Evolutionary conservation across 2,113 vertebrate species (phyloP), one percentile per base, ranked within the genome.

Genomic region (Lasiurus cinereus): DNA sequence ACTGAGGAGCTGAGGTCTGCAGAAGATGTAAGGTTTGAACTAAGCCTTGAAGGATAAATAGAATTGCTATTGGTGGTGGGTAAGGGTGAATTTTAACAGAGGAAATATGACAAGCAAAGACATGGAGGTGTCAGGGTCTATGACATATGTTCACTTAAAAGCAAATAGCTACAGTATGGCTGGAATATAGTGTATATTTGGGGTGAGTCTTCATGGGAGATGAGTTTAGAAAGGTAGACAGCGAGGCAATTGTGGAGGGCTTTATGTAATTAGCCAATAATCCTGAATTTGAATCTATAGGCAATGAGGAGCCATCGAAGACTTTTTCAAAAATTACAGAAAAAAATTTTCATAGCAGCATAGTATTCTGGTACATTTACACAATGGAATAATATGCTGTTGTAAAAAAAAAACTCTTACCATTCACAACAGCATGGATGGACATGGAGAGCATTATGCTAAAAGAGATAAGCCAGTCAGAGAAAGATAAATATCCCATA

Each of bases 1-100:
- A 67, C 22, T 77, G 36, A 93, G 69, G n/a, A 69, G 33, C 15
- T 91, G 24, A 78, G 21, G n/a, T 50, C 31, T 4, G 5, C 48
- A 69, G 90, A 84, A 18, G 56, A 94, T 88, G 43, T 84, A 73
- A 82, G 21, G 86, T 79, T 73, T 78, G 43, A 92, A 87, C 36
- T 62, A 86, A 83, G 18, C 6, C 18, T 84, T 93, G 56, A 74
- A 90, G 22, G 33, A 54, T 62, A 84, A 87, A 50, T 50, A 50
- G 50, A 50, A 50, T 50, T 50, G 50, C 50, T 50, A 50, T 50
- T 50, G 50, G 50, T 50, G 50, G 50, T 50, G 50, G 50, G 13
- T 50, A 50, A 50, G n/a, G 15, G 18, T 90, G 19, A 16, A 64
- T 86, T 95, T 94, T 94, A 94, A 33, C 24, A 79, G 70, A 67